phyloP scores from a whole-genome alignment of 92 coral and sea anemone species.

The Chrysogorgia sp. region DNA sequence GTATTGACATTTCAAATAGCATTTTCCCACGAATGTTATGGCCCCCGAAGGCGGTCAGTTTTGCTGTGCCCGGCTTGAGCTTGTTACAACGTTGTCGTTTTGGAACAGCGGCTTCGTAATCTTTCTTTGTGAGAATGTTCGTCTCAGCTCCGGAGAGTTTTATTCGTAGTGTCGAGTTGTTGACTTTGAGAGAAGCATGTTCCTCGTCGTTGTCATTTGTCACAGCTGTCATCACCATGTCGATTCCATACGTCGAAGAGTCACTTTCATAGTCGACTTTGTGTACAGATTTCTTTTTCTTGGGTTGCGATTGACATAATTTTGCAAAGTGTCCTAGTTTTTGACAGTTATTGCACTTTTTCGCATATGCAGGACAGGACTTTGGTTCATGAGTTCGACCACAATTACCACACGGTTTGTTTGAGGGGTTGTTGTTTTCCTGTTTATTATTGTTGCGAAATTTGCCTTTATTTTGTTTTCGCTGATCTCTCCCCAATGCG shows the following conservation, averaged over 20 bases:
- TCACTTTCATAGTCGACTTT: slow-evolving; percentile 44
- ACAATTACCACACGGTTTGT: slow-evolving; percentile 48
- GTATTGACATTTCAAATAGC: slow-evolving; percentile 39
- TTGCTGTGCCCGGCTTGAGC: slow-evolving; percentile 42
- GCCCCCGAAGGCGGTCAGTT: slow-evolving; percentile 49
- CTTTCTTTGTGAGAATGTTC: slow-evolving; percentile 46
- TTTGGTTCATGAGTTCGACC: slow-evolving; percentile 40
- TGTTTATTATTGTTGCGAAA: not conserved
- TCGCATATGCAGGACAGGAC: slow-evolving; percentile 41
- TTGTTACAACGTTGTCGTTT: slow-evolving; percentile 28
- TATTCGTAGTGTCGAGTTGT: slow-evolving; percentile 21
- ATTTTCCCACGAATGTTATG: slow-evolving; percentile 46
- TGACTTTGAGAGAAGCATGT: slow-evolving; percentile 29
- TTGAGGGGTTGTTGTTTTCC: not conserved
- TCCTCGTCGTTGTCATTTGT: slow-evolving; percentile 35
- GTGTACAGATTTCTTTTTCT: slow-evolving; percentile 14
- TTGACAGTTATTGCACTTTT: slow-evolving; percentile 38
- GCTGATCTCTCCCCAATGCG: not conserved
- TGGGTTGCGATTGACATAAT: slow-evolving; percentile 34
- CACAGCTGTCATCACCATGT: slow-evolving; percentile 19
- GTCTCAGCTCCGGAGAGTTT: slow-evolving; percentile 58
- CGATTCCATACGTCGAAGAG: slow-evolving; percentile 40
- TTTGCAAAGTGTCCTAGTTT: slow-evolving; percentile 53
- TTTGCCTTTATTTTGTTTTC: not conserved
- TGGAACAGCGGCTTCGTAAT: slow-evolving; percentile 41